phyloP scores from a whole-genome alignment of 2,888 invertebrate genomes.

The Taphrorychus bicolor region DNA sequence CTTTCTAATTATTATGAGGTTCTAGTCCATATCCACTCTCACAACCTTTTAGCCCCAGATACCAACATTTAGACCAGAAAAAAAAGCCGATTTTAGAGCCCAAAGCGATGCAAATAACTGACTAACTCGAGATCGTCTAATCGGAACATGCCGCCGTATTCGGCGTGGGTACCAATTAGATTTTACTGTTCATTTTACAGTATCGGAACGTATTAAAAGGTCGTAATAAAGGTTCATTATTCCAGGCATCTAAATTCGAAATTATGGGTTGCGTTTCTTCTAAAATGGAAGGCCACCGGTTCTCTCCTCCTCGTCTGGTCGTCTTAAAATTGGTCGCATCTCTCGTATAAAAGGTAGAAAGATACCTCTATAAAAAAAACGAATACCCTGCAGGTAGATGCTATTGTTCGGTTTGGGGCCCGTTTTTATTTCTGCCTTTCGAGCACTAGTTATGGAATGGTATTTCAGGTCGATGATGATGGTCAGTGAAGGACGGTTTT shows the following conservation, averaged over 20 bases:
- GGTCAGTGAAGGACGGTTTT: slow-evolving; percentile 1
- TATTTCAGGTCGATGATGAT: slow-evolving; percentile 12
- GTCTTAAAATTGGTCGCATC: slow-evolving; percentile 8
- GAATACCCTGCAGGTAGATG: slow-evolving; percentile 20
- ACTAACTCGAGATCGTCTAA: slow-evolving; percentile 1
- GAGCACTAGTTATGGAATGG: neutral
- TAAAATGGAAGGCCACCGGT: slow-evolving; percentile 34
- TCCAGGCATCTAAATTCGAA: slow-evolving; percentile 37
- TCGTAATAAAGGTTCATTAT: slow-evolving; percentile 38
- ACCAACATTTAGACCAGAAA: too few relatives aligned
- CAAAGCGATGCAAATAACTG: slow-evolving; percentile 7
- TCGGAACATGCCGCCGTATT: slow-evolving; percentile 16
- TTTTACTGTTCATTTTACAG: slow-evolving; percentile 33
- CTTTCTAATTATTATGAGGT: too few relatives aligned
- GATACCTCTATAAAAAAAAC: slow-evolving; percentile 12
- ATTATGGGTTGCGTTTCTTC: slow-evolving; percentile 35
- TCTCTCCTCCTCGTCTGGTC: too few relatives aligned
- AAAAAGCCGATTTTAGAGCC: slow-evolving; percentile 8
- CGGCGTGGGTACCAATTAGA: slow-evolving; percentile 30
- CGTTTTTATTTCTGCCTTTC: slow-evolving; percentile 21
- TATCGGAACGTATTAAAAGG: slow-evolving; percentile 32
- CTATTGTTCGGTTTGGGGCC: slow-evolving; percentile 15
- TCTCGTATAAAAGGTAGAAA: slow-evolving; percentile 19
- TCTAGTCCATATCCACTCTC: too few relatives aligned
- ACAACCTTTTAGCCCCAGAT: too few relatives aligned